Evolutionary conservation across 1,140 invertebrate species (phyloP), one percentile per base, ranked within the genome.

Genomic region (Caerostris extrusa): DNA sequence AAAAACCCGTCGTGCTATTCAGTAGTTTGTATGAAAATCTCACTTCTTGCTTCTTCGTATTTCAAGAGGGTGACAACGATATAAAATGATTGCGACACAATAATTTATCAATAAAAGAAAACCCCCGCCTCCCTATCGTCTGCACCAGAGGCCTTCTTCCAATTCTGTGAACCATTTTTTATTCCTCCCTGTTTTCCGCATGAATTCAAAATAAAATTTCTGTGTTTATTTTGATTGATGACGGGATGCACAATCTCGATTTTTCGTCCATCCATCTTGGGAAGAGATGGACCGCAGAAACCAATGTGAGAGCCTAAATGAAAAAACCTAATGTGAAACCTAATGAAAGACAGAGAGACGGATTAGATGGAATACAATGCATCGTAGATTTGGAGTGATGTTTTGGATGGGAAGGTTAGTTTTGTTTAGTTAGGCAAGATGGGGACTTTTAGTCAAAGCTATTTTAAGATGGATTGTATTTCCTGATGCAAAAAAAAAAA

Each of bases 81-180:
- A 71, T 56, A 90, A 90, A 90, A 90, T 90, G 88, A 91, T 91
- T 71, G 55, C 71, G 90, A 91, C 90, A 91, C 90, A 91, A 91
- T 91, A 91, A 91, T 91, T 91, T 83, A 91, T 91, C 90, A 83
- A 91, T 91, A 91, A 83, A 61, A 91, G 60, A 53, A 19, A n/a
- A 50, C 7, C 56, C 14, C 19, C 55, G 50, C 50, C 14, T 53
- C 34, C 50, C 60, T 7, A 57, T 19, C 55, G 17, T 85, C 57
- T 56, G 12, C 7, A 53, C 34, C 34, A 34, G 34, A 34, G 2
- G 2, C 34, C 34, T 34, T 34, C 34, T 34, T 34, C 57, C 14
- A 8, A 50, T 4, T 56, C 53, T 56, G 17, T 12, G 34, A 34
- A 34, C 0, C 19, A 53, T 82, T 91, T 91, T 81, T 81, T 82